Base-by-base conservation (phyloP, 2,113 vertebrate genomes). In the Pleuronectes platessa region DNA sequence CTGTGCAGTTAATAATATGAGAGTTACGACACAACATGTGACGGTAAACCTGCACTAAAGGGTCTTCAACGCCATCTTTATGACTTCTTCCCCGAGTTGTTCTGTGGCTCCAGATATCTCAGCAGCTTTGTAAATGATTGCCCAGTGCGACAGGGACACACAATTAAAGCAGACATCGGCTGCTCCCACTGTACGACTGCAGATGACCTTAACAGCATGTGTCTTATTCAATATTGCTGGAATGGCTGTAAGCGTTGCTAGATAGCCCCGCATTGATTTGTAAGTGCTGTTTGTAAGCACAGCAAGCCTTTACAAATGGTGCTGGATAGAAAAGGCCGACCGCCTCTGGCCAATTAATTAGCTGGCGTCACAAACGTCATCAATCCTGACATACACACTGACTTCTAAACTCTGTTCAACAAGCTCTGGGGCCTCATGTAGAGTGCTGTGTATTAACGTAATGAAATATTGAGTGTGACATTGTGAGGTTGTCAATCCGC, bases 301-400 rank as follows among this genome's bases (percentile, higher is more conserved):
- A 42, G 40, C 53, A 71, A 63, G 45, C 49, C 7, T 56, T 78
- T 70, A 35, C 63, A 74, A 86, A 70, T 65, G 74, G n/a, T 18
- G 45, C 51, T 13, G 7, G 56, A 74, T 37, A 20, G 61, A 26
- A 73, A 55, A 51, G 51, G 26, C 45, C 23, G 61, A 35, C 67
- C 40, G 81, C 81, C 76, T 76, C 63, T 27, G 79, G 79, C 58
- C 67, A 82, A 56, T 74, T 81, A 74, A 88, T 90, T 83, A 87
- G 55, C 59, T 11, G 51, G 61, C 79, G 78, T 87, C 80, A 78
- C 70, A 51, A 54, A 54, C 54, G 58, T 62, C 84, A 78, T 85
- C 79, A 47, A 70, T 76, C 24, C 18, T 76, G 78, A 76, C 61
- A 67, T 45, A 37, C 35, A 37, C 35, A 42, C 12, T 20, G 24